Evolutionary conservation across 2,888 invertebrate genomes (phyloP), one percentile per base, ranked within the genome.

Genomic region (Hedychridium roseum): DNA sequence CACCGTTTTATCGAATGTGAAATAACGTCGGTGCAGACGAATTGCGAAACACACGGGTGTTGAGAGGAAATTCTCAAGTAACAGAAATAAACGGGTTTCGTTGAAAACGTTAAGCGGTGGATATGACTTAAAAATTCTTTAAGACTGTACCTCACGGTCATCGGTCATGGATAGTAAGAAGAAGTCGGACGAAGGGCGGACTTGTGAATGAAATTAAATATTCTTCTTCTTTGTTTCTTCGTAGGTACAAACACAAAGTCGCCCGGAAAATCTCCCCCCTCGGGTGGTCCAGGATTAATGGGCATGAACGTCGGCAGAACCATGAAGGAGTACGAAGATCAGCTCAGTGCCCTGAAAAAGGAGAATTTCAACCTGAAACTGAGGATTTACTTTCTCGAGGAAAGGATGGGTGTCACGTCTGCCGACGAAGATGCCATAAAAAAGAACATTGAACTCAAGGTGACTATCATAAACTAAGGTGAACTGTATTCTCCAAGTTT

Each of bases 361-460:
- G 96, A 96, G 78, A 97, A 96, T 79, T 97, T 96, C 73, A 90
- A 92, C 79, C 82, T 97, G 14, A 96, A 95, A 80, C 81, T 96
- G 65, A 84, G 94, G 42, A 90, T 97, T 67, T 96, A 92, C 80
- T 92, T 94, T 75, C 82, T 95, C 54, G 94, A 96, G 78, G 94
- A 95, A 78, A 87, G 86, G 71, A 85, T 88, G 80, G 88, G 88
- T 11, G 54, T 82, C 59, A 86, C 87, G 60, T 85, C 85, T 45
- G 87, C 88, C 36, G 87, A 88, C 68, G 89, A 89, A 66, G 85
- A 87, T 77, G 78, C 84, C 7, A 80, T 87, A 52, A 87, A 87
- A 74, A 86, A 86, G 60, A 84, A 87, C 64, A 84, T 88, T 39
- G 87, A 88, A 70, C 77, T 87, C 6, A 86, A 87, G 82, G 86